Conservation (phyloP, 2,113 vertebrate genomes). For the Abramis brama region DNA sequence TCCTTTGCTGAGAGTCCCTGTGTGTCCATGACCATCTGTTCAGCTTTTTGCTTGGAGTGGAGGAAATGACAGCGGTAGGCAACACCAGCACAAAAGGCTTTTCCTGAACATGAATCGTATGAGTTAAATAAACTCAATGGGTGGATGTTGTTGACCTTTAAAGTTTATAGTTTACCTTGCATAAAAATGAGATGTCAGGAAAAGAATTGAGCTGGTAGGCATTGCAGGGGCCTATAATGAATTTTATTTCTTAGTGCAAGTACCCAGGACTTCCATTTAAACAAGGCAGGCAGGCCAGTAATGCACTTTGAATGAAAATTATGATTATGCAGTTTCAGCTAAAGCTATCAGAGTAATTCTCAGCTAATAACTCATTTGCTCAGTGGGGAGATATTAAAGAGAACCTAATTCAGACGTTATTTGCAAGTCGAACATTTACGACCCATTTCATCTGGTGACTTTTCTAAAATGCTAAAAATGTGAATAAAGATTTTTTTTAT, state of each 20-base stretch:
- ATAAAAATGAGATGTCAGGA: slow-evolving; percentile 21
- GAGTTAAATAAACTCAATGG: neutral
- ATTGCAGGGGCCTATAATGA: neutral
- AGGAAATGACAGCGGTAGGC: neutral
- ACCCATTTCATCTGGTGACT: neutral
- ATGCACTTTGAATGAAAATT: slow-evolving; percentile 27
- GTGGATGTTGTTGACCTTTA: slow-evolving; percentile 31
- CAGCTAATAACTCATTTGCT: slow-evolving; percentile 53
- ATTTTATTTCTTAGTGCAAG: slow-evolving; percentile 15
- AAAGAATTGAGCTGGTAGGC: neutral
- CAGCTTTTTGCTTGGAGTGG: slow-evolving; percentile 2
- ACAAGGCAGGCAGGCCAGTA: slow-evolving; percentile 28
- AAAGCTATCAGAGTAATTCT: slow-evolving; percentile 35
- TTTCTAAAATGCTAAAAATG: slow-evolving; percentile 10
- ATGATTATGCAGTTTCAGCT: slow-evolving; percentile 36
- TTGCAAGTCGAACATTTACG: slow-evolving; percentile 34
- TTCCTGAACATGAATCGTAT: slow-evolving; percentile 7
- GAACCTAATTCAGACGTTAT: slow-evolving; percentile 41
- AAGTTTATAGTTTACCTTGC: slow-evolving; percentile 37
- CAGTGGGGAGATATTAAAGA: slow-evolving; percentile 49
- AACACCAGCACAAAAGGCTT: slow-evolving; percentile 14
- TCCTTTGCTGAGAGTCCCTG: neutral
- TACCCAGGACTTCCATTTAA: slow-evolving; percentile 15
- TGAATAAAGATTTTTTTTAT: slow-evolving; percentile 8
- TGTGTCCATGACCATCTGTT: slow-evolving; percentile 28